Conservation (phyloP, 2,113 vertebrate genomes). For the Lynx canadensis region DNA sequence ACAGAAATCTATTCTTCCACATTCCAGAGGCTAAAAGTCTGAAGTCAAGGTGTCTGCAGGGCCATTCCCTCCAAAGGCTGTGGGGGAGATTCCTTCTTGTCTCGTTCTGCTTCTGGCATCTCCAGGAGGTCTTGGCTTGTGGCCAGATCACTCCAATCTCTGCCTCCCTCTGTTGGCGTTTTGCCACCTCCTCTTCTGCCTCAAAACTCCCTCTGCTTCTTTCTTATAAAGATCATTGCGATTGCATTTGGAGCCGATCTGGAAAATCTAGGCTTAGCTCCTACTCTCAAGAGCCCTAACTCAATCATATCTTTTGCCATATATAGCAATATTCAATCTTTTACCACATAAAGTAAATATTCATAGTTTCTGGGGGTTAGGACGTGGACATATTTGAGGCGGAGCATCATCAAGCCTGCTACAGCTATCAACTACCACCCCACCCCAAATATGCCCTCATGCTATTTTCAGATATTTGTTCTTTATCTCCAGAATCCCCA, state of each 20-base stretch:
- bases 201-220: neutral
- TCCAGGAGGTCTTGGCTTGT: neutral
- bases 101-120: neutral
- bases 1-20: neutral
- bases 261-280: neutral
- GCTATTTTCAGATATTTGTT: neutral
- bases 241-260: neutral
- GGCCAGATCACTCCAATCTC: neutral
- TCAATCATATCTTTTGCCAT: neutral
- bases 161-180: neutral
- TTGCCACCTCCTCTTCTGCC: neutral
- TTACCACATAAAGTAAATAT: neutral
- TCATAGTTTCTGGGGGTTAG: neutral
- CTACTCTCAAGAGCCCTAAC: neutral
- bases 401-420: neutral
- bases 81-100: neutral
- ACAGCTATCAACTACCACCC: neutral
- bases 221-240: neutral
- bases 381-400: neutral
- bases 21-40: neutral
- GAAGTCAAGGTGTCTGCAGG: neutral
- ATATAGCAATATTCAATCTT: neutral
- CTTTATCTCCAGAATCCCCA: neutral
- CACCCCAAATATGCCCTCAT: neutral
- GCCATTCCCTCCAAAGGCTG: neutral